Conservation (phyloP, 2,888 invertebrate species). For the Drosophila nr. fundita region DNA sequence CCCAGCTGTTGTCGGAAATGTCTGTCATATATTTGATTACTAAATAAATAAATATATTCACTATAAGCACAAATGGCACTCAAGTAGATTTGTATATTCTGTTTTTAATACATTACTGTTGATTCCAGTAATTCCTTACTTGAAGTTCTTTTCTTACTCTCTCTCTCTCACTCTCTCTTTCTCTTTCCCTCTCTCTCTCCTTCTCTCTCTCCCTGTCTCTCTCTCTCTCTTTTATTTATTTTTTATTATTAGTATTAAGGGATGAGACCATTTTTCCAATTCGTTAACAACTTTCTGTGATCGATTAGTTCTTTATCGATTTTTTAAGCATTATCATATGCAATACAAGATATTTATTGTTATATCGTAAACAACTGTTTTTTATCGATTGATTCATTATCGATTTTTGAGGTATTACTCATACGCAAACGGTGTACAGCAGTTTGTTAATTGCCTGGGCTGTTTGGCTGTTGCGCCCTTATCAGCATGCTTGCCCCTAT, state of each 20-base stretch:
- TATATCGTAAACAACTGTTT: background rate
- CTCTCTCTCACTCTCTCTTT: background rate
- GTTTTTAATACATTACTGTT: background rate
- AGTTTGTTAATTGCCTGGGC: conserved; percentile 32
- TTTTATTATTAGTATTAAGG: background rate
- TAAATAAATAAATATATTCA: background rate
- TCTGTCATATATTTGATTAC: too few species aligned
- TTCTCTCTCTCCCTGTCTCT: too few species aligned
- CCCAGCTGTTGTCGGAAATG: background rate
- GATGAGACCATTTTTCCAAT: background rate
- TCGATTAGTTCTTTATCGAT: conserved; percentile 4
- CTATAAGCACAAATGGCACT: background rate
- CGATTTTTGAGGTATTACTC: conserved; percentile 45
- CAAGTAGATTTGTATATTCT: fast-evolving
- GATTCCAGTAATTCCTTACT: background rate
- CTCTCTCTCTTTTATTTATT: background rate
- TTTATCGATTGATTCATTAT: conserved; percentile 4
- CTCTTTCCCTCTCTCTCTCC: background rate
- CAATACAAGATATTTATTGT: background rate
- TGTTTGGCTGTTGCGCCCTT: conserved; percentile 17
- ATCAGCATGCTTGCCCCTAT: conserved; percentile 8
- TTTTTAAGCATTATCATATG: background rate
- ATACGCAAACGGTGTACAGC: conserved; percentile 50
- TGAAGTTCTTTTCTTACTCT: background rate
- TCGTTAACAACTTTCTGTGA: background rate